Evolutionary conservation across 1,140 invertebrate species (phyloP), one percentile per base, ranked within the genome.

Genomic region (Hycleus phaleratus): DNA sequence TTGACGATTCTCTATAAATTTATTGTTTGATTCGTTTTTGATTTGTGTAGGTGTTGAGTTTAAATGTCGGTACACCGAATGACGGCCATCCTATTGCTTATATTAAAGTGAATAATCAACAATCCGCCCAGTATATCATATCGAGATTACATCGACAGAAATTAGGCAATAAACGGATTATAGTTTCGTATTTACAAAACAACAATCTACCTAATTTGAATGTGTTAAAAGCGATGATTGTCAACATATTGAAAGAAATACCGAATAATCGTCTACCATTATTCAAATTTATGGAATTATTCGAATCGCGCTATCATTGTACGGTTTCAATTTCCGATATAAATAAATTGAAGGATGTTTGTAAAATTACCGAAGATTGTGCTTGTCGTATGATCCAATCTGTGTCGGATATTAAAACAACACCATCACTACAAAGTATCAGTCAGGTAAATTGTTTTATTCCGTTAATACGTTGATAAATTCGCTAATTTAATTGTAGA

Each of bases 241-340:
- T 84, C 10, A 79, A 80, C 65, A 64, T 85, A 26, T 61, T 85
- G 18, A 81, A 83, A 74, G 81, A 92, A 70, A 86, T 90, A 39
- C 88, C 90, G 44, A 83, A 83, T 1, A 82, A 87, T 67, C 80
- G 81, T 60, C 75, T 94, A 58, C 89, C 89, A 2, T 78, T 94
- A 26, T 91, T 91, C 69, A 90, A 90, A 73, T 91, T 94, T 64
- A 82, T 90, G 51, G 88, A 93, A 73, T 77, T 92, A 61, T 90
- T 88, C 71, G 90, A 93, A 73, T 86, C 84, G 63, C 82, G 90
- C 55, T 93, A 86, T 68, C 82, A 89, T 71, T 82, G 84, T 44
- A 85, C 85, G 1, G 83, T 92, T 12, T 86, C 85, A 63, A 82
- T 91, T 1, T 85, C 88, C 1, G 90, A 93, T 65, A 74, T 94